These are phyloP conservation scores for Pocillopora meandrina DNA, from an alignment of 92 coral and sea anemone species.

Conservation along the genomic window DNA sequence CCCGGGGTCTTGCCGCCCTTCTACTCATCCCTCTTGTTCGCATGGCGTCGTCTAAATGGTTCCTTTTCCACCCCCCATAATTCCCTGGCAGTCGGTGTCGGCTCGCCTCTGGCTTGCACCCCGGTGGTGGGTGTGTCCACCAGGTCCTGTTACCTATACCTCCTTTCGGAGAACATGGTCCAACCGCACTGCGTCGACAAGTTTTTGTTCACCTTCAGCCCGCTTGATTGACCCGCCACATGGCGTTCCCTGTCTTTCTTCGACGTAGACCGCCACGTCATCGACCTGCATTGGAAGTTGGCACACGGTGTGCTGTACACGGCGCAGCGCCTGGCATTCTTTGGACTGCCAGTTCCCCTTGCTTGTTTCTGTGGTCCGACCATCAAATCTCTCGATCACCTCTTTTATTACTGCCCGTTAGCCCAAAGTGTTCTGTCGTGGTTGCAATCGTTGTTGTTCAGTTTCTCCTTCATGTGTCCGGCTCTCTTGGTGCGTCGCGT, in stretches of 20 bases:
- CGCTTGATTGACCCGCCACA: too few species aligned
- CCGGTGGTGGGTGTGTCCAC: neutral
- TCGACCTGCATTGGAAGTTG: constrained; percentile 7
- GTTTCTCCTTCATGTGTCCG: neutral
- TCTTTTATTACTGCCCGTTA: neutral
- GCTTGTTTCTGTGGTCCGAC: neutral
- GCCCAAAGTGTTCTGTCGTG: neutral
- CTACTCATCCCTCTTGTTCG: neutral
- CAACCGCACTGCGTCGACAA: neutral
- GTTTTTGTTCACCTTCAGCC: neutral
- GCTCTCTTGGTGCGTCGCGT: neutral
- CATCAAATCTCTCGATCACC: neutral
- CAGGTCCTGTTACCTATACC: neutral
- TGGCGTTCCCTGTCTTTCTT: constrained; percentile 2
- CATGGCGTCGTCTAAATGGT: constrained; percentile 27
- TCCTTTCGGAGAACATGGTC: neutral
- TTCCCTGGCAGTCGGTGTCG: neutral
- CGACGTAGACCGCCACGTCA: neutral
- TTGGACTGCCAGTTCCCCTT: neutral
- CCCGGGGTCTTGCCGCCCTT: neutral
- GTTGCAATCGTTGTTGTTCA: neutral
- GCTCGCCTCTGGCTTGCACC: neutral
- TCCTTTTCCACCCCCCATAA: neutral
- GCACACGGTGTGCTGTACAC: constrained; percentile 23
- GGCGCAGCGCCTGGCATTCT: neutral